Evolutionary conservation across 2,888 invertebrate species (phyloP), one percentile per base, ranked within the genome.

Genomic region (Acheta domesticus): DNA sequence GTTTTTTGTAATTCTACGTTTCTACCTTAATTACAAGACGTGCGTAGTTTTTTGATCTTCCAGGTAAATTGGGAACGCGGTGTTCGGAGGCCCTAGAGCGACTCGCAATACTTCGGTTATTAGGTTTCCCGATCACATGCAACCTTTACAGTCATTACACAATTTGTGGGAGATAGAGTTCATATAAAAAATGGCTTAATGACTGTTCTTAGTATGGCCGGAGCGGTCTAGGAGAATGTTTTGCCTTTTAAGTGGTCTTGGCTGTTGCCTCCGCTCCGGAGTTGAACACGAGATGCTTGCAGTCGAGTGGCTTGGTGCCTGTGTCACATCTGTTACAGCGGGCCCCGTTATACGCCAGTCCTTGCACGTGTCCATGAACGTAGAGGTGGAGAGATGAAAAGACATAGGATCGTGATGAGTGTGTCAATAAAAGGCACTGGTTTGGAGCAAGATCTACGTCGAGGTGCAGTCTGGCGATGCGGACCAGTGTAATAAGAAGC

Each of bases 211-310:
- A 19, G 62, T 19, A 62, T 62, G 14, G n/a, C 62, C n/a, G 36
- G n/a, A 62, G n/a, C 62, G 62, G 14, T 36, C 36, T 62, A n/a
- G 62, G 62, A n/a, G n/a, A 19, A 19, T n/a, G 62, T n/a, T 62
- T 62, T 62, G n/a, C 62, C 62, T 62, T 62, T 62, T 62, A 62
- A 62, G 62, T 62, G 62, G n/a, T 62, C n/a, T 62, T 36, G 36
- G 36, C 36, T 36, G 36, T 36, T 36, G 36, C 36, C 36, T 36
- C 36, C 36, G 36, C 36, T 36, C 36, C 4, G 36, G 5, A 36
- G 36, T 36, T 36, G 36, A 36, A 36, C 36, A 36, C 36, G 36
- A 36, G 36, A 36, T 36, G 36, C 36, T 36, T 8, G 36, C 36
- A 5, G 36, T 8, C 36, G 36, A 8, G 36, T 36, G 5, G 36